Conservation (phyloP, 2,888 invertebrate species). For the Meteorus cinctellus region DNA sequence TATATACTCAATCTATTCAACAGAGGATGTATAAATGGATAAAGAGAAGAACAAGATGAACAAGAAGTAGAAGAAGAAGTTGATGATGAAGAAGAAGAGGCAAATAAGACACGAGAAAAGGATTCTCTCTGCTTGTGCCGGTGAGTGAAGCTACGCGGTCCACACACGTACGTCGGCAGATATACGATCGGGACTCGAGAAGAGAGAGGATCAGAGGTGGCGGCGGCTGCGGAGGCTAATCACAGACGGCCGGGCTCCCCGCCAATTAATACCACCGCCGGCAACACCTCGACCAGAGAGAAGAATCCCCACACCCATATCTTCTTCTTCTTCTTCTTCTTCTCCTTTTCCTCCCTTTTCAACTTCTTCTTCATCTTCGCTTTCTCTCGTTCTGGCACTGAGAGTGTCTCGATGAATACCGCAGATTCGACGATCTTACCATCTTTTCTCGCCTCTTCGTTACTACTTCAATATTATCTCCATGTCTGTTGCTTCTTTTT, state of each 20-base stretch:
- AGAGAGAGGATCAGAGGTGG: slow-evolving; percentile 56
- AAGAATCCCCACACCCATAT: slow-evolving; percentile 43
- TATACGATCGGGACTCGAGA: slow-evolving; percentile 53
- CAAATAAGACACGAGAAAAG: slow-evolving; percentile 6
- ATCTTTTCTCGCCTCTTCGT: not conserved
- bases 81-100: slow-evolving; percentile 21
- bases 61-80: slow-evolving; percentile 12
- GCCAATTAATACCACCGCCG: slow-evolving; percentile 71
- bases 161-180: slow-evolving; percentile 51
- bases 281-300: slow-evolving; percentile 63
- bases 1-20: slow-evolving; percentile 21
- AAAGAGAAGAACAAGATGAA: not conserved
- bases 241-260: slow-evolving; percentile 64
- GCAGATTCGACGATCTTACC: slow-evolving; percentile 44
- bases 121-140: slow-evolving; percentile 16
- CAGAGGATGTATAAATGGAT: not conserved
- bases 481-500: not conserved
- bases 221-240: slow-evolving; percentile 58
- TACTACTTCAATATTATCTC: not conserved
- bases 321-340: slow-evolving; percentile 28
- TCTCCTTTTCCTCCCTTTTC: not conserved
- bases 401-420: slow-evolving; percentile 46
- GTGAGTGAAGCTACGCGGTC: slow-evolving; percentile 19
- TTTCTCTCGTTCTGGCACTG: slow-evolving; percentile 27
- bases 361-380: slow-evolving; percentile 29